Percentiles rank a stretch among this genome's conserved stretches.
Evolutionary conservation across 2,888 invertebrate genomes (phyloP).

Genomic region (Corbicula japonica): DNA sequence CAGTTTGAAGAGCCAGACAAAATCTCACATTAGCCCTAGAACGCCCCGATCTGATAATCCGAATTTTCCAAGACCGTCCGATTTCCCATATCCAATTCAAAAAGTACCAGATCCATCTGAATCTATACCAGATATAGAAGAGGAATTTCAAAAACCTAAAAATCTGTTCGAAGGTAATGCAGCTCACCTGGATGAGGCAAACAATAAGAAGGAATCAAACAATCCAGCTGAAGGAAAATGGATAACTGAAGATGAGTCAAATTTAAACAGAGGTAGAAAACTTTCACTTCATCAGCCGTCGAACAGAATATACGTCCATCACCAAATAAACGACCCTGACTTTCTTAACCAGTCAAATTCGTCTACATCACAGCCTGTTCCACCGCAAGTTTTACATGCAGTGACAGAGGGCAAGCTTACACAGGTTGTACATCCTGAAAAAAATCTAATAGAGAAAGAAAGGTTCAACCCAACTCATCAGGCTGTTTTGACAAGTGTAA

Average conservation of each 20-base stretch:
- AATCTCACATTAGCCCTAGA: slow-evolving; percentile 14
- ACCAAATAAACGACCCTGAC: slow-evolving; percentile 44
- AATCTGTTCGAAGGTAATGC: slow-evolving; percentile 22
- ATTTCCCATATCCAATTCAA: slow-evolving; percentile 56
- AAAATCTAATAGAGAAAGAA: slow-evolving; percentile 45
- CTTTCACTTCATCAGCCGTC: neutral
- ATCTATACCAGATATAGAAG: no score
- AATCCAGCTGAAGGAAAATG: slow-evolving; percentile 50
- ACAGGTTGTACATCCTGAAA: slow-evolving; percentile 58
- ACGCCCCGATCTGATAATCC: slow-evolving; percentile 47
- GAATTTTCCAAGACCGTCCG: slow-evolving; percentile 55
- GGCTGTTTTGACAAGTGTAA: slow-evolving; percentile 52
- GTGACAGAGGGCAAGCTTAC: no score
- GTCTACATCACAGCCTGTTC: no score
- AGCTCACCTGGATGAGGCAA: neutral
- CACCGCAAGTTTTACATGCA: no score
- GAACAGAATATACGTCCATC: slow-evolving; percentile 63
- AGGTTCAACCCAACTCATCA: slow-evolving; percentile 34
- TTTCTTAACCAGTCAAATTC: no score
- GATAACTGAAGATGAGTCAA: slow-evolving; percentile 41
- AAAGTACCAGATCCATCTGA: no score
- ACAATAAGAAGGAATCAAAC: no score
- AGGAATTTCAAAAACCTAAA: no score
- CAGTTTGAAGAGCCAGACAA: neutral
- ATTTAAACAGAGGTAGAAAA: slow-evolving; percentile 6